Evolutionary conservation across 2,888 invertebrate species (phyloP), one percentile per base, ranked within the genome.

Genomic region (Caenorhabditis sinica): DNA sequence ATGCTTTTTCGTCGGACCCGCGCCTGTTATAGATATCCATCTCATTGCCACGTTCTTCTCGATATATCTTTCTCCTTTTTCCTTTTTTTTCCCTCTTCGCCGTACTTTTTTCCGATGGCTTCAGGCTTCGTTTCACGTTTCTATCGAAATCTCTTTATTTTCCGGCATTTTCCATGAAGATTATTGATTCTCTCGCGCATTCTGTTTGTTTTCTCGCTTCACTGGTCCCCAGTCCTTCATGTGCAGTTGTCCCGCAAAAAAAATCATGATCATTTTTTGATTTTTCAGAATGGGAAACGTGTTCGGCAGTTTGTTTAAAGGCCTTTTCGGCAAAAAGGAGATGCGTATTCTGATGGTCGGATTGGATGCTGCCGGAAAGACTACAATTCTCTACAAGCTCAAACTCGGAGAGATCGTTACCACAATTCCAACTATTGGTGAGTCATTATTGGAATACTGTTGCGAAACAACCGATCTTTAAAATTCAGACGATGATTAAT

Each of bases 341-440:
- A 98, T 99, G 98, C 96, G 99, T 66, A 92, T 92, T 75, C 83
- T 92, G 68, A 92, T 92, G 92, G 92, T 92, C 66, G 92, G 92
- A 86, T 82, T 92, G 75, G 98, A 98, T 95, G 98, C 98, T 93
- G 98, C 98, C 95, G 98, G 98, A 95, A 98, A 98, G 96, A 98
- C 98, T 93, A 98, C 98, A 94, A 98, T 98, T 95, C 95, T 98
- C 95, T 98, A 98, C 95, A 98, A 98, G 96, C 95, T 98, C 94
- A 98, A 98, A 95, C 95, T 98, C 95, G 98, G 98, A 94, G 98
- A 98, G 96, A 98, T 98, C 95, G 98, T 98, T 94, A 98, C 98
- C 94, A 98, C 98, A 93, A 98, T 98, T 95, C 98, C 98, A 93
- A 98, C 98, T 93, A 98, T 98, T 95, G 98, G 97, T 97, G 94